Base-by-base conservation (phyloP, 2,113 vertebrate species). In the Corythornis madagascariensis region DNA sequence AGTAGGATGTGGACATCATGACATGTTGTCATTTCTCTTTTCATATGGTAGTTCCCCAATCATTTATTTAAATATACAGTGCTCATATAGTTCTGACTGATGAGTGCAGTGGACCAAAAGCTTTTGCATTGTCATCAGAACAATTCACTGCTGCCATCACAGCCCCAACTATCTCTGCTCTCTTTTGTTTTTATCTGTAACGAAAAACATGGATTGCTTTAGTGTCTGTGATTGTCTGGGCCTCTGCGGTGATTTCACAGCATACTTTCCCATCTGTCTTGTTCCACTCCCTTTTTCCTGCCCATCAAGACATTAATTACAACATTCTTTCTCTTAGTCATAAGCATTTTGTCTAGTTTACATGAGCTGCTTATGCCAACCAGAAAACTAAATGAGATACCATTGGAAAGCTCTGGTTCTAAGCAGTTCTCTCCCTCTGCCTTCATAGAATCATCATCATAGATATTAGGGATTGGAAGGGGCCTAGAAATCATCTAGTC, bases 211-310 rank as follows among this genome's bases (percentile, higher is more conserved):
- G 45, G 35, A 18, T 4, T 86, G 9, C 43, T 83, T 81, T 63
- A 59, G 45, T 82, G 11, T n/a, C 64, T 93, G 59, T 81, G 64
- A n/a, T 61, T 91, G 50, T 83, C 88, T 81, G 45, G 26, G 45
- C 48, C 57, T 92, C 64, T 83, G 61, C 6, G 2, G 38, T 77
- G 52, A 82, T 72, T 93, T 86, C 71, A 83, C n/a, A 75, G 63
- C 77, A 38, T 64, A 83, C n/a, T 88, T 91, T 78, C 74, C 79
- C 55, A 76, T 43, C 79, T 90, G 21, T 85, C 75, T 87, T 80
- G 38, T 61, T 90, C 75, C 87, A 92, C 82, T 93, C 74, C 63
- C 67, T 91, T 91, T 86, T 90, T 73, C 42, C 56, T 92, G 66
- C 59, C 45, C 57, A 42, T 87, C 79, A 73, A 69, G 80, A 31